Conservation (phyloP, 2,113 vertebrate species). For the Mobula hypostoma region DNA sequence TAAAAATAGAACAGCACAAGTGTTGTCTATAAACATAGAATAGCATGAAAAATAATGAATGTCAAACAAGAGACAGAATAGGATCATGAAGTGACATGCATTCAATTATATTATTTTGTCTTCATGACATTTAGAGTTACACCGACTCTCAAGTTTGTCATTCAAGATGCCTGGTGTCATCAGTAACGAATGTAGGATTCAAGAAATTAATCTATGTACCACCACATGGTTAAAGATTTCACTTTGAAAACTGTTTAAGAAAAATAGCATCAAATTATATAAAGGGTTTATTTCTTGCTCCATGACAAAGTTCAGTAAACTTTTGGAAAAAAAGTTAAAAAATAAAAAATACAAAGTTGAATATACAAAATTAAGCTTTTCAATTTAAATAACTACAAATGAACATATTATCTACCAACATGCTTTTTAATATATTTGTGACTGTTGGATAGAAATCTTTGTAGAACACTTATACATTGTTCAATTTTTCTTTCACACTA, state of each 20-base stretch:
- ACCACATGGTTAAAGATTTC: neutral
- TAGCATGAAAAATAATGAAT: neutral
- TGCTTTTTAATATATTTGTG: slow-evolving; percentile 40
- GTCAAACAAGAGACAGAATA: neutral
- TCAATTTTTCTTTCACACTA: slow-evolving; percentile 27
- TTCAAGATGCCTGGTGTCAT: neutral
- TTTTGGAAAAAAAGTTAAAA: slow-evolving; percentile 44
- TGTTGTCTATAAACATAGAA: neutral
- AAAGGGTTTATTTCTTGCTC: slow-evolving; percentile 50
- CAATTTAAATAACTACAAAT: slow-evolving; percentile 47
- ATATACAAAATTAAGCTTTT: slow-evolving; percentile 49
- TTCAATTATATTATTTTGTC: too few relatives aligned
- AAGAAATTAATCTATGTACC: neutral
- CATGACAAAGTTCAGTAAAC: slow-evolving; percentile 47
- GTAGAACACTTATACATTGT: slow-evolving; percentile 17
- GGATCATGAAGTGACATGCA: neutral
- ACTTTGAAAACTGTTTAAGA: neutral
- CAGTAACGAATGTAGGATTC: neutral
- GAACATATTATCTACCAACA: slow-evolving; percentile 45
- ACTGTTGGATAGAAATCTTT: slow-evolving; percentile 31
- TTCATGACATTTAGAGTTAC: neutral
- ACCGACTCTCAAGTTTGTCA: neutral
- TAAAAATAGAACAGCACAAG: neutral
- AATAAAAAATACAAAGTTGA: slow-evolving; percentile 45
- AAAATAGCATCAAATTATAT: slow-evolving; percentile 50